These are phyloP conservation scores for Bursaphelenchus okinawaensis DNA, from an alignment of 2,888 invertebrate species.

Conservation along the genomic window DNA sequence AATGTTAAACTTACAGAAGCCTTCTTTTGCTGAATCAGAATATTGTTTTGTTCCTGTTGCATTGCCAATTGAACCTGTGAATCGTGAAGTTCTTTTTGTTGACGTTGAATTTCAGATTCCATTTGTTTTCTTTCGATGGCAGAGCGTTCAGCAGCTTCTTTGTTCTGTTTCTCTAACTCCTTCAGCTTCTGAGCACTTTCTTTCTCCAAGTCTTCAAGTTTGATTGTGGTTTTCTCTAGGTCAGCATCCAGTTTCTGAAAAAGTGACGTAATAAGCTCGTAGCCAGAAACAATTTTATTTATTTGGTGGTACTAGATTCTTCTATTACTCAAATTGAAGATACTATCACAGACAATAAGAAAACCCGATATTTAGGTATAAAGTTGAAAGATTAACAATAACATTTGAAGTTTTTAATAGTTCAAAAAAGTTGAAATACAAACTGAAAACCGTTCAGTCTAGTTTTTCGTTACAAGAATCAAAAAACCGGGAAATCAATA, in stretches of 20 bases:
- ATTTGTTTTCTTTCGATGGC: conserved; percentile 75
- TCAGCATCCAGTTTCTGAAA: conserved; percentile 13
- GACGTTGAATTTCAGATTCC: conserved; percentile 12
- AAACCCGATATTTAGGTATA: too few species aligned
- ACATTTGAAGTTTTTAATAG: too few species aligned
- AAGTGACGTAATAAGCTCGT: too few species aligned
- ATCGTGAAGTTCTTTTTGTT: conserved; percentile 26
- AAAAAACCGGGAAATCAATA: background rate
- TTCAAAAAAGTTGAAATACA: too few species aligned
- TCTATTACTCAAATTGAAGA: too few species aligned
- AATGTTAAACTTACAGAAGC: conserved; percentile 36
- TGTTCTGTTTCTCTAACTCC: conserved; percentile 19
- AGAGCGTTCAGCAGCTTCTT: conserved; percentile 15
- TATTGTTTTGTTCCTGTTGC: conserved; percentile 30
- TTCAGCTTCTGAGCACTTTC: conserved; percentile 8
- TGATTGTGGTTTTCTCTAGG: conserved; percentile 11
- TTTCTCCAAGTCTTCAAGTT: conserved; percentile 17
- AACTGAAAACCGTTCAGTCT: too few species aligned
- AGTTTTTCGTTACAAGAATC: too few species aligned
- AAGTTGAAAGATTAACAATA: too few species aligned
- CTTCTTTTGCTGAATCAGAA: conserved; percentile 30
- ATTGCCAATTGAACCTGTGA: conserved; percentile 27
- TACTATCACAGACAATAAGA: too few species aligned
- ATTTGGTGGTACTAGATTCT: too few species aligned
- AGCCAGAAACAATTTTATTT: too few species aligned